phyloP scores from a whole-genome alignment of 2,888 invertebrate species.

The Microplitis deprimator region DNA sequence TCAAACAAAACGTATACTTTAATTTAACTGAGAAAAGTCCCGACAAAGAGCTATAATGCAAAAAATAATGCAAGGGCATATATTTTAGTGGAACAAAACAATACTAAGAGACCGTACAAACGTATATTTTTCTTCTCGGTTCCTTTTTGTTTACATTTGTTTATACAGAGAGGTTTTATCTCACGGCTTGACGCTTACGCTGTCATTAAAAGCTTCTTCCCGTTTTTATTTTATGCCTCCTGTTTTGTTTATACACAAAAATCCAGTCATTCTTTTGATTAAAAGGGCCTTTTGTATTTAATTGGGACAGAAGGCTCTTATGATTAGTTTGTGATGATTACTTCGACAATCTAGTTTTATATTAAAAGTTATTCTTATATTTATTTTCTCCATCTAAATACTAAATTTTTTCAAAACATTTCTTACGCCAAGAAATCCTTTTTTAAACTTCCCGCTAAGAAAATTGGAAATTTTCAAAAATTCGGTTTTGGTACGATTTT shows the following conservation, averaged over 20 bases:
- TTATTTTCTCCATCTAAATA: no score
- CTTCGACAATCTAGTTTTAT: constrained; percentile 17
- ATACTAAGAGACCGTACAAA: constrained; percentile 46
- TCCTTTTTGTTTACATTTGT: constrained; percentile 37
- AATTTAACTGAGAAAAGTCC: constrained; percentile 54
- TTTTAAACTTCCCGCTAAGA: no score
- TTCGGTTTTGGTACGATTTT: no score
- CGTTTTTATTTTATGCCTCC: constrained; percentile 19
- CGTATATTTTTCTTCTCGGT: constrained; percentile 41
- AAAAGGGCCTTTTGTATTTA: constrained; percentile 7
- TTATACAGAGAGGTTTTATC: constrained; percentile 48
- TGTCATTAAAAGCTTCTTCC: constrained; percentile 56
- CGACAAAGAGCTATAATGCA: constrained; percentile 42
- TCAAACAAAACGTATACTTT: constrained; percentile 53
- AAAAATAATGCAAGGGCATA: constrained; percentile 58
- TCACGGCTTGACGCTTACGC: constrained; percentile 55
- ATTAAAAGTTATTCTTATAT: background rate
- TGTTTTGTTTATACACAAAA: no score
- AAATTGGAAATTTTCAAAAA: no score
- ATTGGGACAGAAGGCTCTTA: constrained; percentile 34
- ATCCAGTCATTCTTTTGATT: constrained; percentile 32
- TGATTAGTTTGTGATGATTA: constrained; percentile 30
- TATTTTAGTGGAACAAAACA: constrained; percentile 48
- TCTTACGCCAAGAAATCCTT: no score
- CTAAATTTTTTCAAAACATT: no score